phyloP scores from a whole-genome alignment of 2,797 vertebrate species.

The Pangasius krempfi region DNA sequence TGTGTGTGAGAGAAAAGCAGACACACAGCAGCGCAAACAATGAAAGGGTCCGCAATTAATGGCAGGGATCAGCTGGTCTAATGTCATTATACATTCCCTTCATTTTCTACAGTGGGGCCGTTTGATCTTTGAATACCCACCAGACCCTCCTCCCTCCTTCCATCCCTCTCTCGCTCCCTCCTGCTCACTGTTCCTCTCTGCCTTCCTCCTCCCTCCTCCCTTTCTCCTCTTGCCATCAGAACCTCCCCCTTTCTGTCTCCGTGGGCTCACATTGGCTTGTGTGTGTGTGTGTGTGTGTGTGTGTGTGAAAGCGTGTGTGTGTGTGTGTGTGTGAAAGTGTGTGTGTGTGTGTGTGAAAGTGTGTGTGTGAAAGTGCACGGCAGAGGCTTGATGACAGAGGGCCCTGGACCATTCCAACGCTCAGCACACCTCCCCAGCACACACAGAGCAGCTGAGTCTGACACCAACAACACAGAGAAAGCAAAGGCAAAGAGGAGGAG shows the following conservation, averaged over 20 bases:
- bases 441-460: conserved; percentile 47
- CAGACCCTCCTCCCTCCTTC: conserved; percentile 68
- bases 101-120: conserved; percentile 78
- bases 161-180: conserved; percentile 72
- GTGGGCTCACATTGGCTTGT: conserved; percentile 66
- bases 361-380: conserved; percentile 56
- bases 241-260: conserved; percentile 55
- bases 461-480: conserved; percentile 37
- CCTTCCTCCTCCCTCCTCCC: conserved; percentile 52
- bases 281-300: conserved; percentile 49
- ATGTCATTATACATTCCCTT: conserved; percentile 78
- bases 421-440: conserved; percentile 52
- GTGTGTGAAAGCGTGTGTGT: conserved; percentile 46
- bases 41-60: conserved; percentile 51
- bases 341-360: conserved; percentile 26
- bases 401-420: conserved; percentile 59
- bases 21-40: conserved; percentile 4
- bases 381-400: conserved; percentile 63
- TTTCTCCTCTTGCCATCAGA: conserved; percentile 54
- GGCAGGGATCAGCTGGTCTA: conserved; percentile 75
- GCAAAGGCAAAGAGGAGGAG: conserved; percentile 38
- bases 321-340: conserved; percentile 45
- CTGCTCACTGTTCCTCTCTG: conserved; percentile 49
- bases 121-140: conserved; percentile 85
- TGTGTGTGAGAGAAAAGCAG: background rate